phyloP scores from a whole-genome alignment of 92 coral and sea anemone genomes.

The Siderastrea siderea region DNA sequence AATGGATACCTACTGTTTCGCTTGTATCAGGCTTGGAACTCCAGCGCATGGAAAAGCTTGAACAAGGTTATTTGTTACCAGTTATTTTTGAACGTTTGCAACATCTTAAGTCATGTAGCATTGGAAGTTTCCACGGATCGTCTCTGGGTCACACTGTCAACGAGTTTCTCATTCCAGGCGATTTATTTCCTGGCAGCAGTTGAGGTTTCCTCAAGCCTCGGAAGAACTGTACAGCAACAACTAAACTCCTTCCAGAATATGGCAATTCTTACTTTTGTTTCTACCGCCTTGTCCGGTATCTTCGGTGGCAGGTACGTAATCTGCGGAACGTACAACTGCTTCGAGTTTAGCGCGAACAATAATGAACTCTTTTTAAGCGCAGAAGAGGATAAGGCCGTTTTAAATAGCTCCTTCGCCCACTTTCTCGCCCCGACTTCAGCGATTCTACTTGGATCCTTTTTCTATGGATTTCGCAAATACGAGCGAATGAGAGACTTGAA shows the following conservation, averaged over 20 bases:
- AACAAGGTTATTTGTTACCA: background rate
- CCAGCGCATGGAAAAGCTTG: background rate
- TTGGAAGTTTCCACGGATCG: background rate
- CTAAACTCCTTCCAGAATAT: conserved; percentile 11
- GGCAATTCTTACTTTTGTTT: background rate
- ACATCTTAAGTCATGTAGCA: conserved; percentile 7
- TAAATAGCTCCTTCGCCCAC: background rate
- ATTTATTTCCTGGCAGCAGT: background rate
- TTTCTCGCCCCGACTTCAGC: background rate
- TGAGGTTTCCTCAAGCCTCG: background rate
- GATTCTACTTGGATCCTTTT: background rate
- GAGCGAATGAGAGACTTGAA: background rate
- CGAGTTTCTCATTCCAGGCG: conserved; percentile 12
- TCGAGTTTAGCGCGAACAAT: background rate
- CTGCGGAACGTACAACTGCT: conserved; percentile 10
- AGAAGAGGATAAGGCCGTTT: background rate
- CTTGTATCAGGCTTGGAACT: background rate
- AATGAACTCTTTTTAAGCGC: too few relatives aligned
- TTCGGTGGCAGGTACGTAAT: background rate
- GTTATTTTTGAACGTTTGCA: conserved; percentile 11
- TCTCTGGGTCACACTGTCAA: background rate
- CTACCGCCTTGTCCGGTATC: background rate
- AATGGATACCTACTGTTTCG: background rate
- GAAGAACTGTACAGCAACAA: background rate
- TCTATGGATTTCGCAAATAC: background rate